Percentiles rank a stretch among this genome's conserved stretches.
phyloP scores from a whole-genome alignment of 2,797 vertebrate species.

The Fundulus diaphanus region DNA sequence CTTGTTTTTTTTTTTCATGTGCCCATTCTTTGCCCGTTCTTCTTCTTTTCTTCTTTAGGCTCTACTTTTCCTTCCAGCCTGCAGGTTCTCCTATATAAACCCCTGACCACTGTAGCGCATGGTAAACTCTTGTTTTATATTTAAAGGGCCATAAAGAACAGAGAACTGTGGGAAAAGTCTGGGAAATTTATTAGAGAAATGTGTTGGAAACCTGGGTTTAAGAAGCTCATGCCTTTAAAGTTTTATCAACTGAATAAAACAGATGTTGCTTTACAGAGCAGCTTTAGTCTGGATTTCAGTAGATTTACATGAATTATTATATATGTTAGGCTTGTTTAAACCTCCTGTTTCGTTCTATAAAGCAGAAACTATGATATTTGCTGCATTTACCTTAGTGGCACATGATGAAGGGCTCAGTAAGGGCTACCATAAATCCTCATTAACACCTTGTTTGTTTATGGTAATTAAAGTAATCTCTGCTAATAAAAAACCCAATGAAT shows the following conservation, averaged over 20 bases:
- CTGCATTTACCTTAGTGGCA: neutral
- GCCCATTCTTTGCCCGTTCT: too few relatives aligned
- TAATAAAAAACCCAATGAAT: slow-evolving; percentile 37
- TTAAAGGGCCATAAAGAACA: neutral
- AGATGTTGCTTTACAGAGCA: neutral
- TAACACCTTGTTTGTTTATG: slow-evolving; percentile 34
- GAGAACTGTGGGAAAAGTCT: neutral
- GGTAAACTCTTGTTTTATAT: neutral
- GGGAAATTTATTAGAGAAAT: neutral
- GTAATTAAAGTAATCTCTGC: slow-evolving; percentile 37
- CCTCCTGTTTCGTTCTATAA: neutral
- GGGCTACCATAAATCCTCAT: slow-evolving; percentile 15
- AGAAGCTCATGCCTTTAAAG: too few relatives aligned
- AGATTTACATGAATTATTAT: neutral
- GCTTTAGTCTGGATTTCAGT: neutral
- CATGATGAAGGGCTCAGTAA: slow-evolving; percentile 3
- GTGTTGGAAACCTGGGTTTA: too few relatives aligned
- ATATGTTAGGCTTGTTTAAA: neutral
- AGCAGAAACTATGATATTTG: neutral
- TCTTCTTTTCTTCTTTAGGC: neutral
- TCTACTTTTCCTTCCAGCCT: neutral
- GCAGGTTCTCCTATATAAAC: neutral
- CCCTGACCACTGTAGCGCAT: neutral
- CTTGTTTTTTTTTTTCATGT: neutral
- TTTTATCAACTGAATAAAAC: neutral